Evolutionary conservation across 2,113 vertebrate species (phyloP).

Genomic region (Grallaria varia): DNA sequence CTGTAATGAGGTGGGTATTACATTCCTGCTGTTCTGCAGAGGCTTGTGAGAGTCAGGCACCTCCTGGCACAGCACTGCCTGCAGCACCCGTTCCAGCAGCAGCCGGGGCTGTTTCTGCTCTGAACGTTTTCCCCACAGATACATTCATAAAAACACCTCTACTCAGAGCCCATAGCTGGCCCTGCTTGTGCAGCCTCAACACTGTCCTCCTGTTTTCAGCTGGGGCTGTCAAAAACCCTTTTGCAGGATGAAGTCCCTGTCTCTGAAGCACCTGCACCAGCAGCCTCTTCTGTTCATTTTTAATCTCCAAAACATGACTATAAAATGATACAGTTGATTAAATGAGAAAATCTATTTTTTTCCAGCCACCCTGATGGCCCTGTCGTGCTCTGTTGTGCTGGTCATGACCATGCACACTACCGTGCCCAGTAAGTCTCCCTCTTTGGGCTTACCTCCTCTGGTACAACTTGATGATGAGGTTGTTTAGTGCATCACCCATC

Average conservation of each 20-base stretch:
- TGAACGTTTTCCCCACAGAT: not conserved
- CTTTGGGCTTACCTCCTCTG: not conserved
- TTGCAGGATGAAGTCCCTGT: not conserved
- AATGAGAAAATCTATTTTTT: not conserved
- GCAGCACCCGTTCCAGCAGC: not conserved
- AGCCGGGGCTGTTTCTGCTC: not conserved
- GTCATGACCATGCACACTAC: rapidly evolving
- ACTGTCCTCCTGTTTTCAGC: not conserved
- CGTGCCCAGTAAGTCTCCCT: not conserved
- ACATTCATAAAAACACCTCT: not conserved
- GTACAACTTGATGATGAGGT: not conserved
- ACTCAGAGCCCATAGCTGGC: not conserved
- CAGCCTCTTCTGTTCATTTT: not conserved
- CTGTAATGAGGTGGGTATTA: not conserved
- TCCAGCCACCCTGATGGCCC: not conserved
- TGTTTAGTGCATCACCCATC: not conserved
- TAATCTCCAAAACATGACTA: not conserved
- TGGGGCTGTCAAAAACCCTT: rapidly evolving
- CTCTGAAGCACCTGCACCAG: not conserved
- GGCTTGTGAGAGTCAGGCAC: not conserved
- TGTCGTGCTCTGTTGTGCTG: not conserved
- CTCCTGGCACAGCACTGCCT: not conserved
- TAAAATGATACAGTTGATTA: not conserved
- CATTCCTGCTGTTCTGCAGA: not conserved
- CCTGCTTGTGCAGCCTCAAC: not conserved